Percentiles rank a stretch among this genome's conserved stretches.
Evolutionary conservation across 2,113 vertebrate species (phyloP).

Genomic region (Crotalus horridus): DNA sequence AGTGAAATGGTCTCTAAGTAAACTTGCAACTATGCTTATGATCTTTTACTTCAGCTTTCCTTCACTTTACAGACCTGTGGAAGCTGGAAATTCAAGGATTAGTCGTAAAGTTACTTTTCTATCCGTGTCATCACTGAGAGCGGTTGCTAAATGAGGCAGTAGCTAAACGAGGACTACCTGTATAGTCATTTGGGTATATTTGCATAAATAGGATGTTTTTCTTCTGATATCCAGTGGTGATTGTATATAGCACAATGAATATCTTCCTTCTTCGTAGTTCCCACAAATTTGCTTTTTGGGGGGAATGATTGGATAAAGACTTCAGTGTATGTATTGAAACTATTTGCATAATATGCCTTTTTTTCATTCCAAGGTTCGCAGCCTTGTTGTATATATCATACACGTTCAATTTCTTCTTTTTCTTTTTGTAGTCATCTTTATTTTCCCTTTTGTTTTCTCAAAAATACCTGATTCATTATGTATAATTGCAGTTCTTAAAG

Average conservation of each 20-base stretch:
- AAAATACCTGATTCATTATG: neutral
- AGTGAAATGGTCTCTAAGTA: neutral
- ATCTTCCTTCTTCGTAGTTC: neutral
- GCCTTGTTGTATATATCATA: neutral
- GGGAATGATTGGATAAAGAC: neutral
- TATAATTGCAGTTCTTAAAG: neutral
- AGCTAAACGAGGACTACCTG: neutral
- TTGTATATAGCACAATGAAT: neutral
- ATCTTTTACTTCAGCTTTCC: neutral
- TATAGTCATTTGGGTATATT: neutral
- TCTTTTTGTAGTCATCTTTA: neutral
- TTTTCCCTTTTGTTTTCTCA: neutral
- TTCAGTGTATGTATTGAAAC: neutral
- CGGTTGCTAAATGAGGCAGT: neutral
- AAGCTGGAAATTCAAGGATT: neutral
- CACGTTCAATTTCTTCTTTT: neutral
- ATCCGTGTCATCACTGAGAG: neutral
- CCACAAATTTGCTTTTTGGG: neutral
- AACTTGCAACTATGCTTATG: neutral
- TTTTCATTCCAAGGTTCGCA: neutral
- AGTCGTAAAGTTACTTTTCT: neutral
- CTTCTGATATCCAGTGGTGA: neutral
- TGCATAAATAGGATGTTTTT: neutral
- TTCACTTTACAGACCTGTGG: neutral
- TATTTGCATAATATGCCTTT: neutral